phyloP scores from a whole-genome alignment of 2,113 vertebrate genomes.

The Orycteropus afer region DNA sequence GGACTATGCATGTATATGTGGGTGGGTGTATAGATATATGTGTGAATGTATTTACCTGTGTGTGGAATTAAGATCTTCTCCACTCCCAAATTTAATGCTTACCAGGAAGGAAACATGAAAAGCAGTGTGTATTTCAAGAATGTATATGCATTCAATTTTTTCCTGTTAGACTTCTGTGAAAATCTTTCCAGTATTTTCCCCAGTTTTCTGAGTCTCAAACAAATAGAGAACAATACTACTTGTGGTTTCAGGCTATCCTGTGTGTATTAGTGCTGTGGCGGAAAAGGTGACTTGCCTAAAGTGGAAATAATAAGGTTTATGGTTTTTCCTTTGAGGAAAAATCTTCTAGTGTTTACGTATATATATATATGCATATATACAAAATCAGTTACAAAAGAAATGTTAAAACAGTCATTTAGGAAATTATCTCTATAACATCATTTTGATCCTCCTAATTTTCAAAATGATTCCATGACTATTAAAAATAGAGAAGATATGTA shows the following conservation, averaged over 20 bases:
- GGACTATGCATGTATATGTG: background rate
- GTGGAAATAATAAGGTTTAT: background rate
- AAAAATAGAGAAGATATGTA: background rate
- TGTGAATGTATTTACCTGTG: background rate
- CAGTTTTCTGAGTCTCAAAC: background rate
- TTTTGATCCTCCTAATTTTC: background rate
- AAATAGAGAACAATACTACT: background rate
- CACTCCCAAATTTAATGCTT: background rate
- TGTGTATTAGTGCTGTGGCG: background rate
- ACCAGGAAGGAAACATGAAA: background rate
- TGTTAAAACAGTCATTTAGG: background rate
- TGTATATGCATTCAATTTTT: background rate
- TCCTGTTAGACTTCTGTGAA: background rate
- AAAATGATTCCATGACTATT: constrained; percentile 37
- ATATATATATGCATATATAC: background rate
- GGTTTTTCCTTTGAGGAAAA: constrained; percentile 1
- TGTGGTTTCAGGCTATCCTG: background rate
- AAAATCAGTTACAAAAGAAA: background rate
- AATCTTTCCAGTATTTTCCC: background rate
- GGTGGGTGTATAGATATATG: background rate
- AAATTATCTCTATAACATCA: constrained; percentile 27
- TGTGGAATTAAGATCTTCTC: background rate
- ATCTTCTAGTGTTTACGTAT: background rate
- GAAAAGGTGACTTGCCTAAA: background rate
- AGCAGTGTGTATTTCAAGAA: background rate